Evolutionary conservation across 64 coral and sea anemone species (phyloP).

Genomic region (Actinia tenebrosa): DNA sequence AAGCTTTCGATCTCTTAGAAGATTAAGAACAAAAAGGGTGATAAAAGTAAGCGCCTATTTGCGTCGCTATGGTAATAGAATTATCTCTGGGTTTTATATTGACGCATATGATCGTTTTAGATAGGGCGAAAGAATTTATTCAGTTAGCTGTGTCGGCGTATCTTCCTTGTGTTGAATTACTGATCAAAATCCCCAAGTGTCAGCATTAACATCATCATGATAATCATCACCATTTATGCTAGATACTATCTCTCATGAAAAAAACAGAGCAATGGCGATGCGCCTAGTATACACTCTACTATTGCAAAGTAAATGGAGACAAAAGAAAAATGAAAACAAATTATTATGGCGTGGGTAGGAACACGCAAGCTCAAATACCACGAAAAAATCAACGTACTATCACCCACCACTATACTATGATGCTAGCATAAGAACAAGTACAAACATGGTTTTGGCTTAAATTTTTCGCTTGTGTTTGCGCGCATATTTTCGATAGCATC

Average conservation of each 20-base stretch:
- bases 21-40: not conserved
- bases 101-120: not conserved
- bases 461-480: too few relatives aligned
- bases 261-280: too few relatives aligned
- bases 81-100: not conserved
- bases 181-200: not conserved
- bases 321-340: not conserved
- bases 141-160: not conserved
- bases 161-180: not conserved
- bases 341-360: too few relatives aligned
- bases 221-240: too few relatives aligned
- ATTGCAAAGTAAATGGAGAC: not conserved
- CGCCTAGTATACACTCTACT: too few relatives aligned
- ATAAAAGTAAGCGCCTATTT: not conserved
- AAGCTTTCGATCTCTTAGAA: not conserved
- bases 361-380: too few relatives aligned
- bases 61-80: not conserved
- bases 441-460: too few relatives aligned
- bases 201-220: not conserved
- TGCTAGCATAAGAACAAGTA: too few relatives aligned
- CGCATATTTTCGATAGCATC: too few relatives aligned
- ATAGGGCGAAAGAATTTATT: not conserved
- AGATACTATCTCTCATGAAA: too few relatives aligned
- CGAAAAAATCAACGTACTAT: too few relatives aligned
- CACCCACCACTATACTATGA: too few relatives aligned